These are phyloP conservation scores for Actenoides hombroni DNA, from an alignment of 2,113 vertebrate genomes.

Conservation along the genomic window DNA sequence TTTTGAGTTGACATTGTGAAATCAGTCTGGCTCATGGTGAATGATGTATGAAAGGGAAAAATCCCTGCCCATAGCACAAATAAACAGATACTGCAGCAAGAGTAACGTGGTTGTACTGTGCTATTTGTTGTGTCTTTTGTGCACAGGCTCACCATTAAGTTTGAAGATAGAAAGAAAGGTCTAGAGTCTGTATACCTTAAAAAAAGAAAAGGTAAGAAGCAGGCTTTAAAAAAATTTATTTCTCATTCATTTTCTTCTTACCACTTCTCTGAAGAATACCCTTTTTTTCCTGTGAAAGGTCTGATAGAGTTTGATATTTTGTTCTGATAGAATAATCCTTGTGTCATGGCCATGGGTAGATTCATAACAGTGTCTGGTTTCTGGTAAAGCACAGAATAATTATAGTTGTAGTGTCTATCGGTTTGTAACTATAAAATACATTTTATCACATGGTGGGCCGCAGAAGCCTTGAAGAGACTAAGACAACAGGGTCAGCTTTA, in stretches of 20 bases:
- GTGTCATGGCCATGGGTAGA: not conserved
- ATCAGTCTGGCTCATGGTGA: not conserved
- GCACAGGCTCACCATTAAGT: not conserved
- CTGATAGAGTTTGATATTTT: not conserved
- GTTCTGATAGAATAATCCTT: not conserved
- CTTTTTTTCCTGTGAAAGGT: not conserved
- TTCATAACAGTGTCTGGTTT: not conserved
- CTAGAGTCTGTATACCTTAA: not conserved
- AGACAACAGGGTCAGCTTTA: not conserved
- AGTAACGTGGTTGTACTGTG: not conserved
- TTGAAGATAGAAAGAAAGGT: not conserved
- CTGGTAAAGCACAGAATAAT: not conserved
- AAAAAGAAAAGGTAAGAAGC: not conserved
- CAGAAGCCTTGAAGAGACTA: not conserved
- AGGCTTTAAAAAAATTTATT: not conserved
- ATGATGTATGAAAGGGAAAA: not conserved
- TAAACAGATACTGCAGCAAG: not conserved
- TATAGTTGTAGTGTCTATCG: not conserved
- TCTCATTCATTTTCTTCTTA: not conserved
- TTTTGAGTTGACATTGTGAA: not conserved
- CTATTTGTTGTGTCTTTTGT: not conserved
- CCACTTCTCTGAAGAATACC: not conserved
- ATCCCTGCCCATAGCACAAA: not conserved
- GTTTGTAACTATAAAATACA: not conserved
- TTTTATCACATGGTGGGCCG: not conserved